phyloP scores from a whole-genome alignment of 2,888 invertebrate genomes.

The Andrena bucephala region DNA sequence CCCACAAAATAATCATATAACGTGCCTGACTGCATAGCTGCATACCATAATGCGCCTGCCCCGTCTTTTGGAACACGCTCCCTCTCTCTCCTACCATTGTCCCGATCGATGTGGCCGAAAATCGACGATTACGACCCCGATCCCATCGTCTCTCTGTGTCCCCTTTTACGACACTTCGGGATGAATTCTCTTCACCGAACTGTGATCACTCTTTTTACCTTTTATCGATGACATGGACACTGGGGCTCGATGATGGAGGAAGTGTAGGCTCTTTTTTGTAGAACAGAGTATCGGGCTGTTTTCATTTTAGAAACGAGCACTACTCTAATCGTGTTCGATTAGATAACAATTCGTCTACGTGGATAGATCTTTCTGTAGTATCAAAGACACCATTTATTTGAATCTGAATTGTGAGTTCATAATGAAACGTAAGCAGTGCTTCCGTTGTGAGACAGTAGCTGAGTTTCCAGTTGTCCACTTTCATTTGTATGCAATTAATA shows the following conservation, averaged over 20 bases:
- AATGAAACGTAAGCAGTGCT: too few relatives aligned
- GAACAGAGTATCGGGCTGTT: neutral
- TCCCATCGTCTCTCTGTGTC: conserved; percentile 21
- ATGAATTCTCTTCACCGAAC: conserved; percentile 34
- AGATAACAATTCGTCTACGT: too few relatives aligned
- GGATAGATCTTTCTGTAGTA: too few relatives aligned
- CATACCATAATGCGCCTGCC: conserved; percentile 77
- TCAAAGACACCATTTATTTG: too few relatives aligned
- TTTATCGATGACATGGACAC: conserved; percentile 38
- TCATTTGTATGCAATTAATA: neutral
- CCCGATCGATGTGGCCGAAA: conserved; percentile 28
- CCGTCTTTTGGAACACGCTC: conserved; percentile 14
- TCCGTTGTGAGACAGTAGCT: too few relatives aligned
- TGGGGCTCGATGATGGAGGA: neutral
- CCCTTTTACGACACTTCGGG: conserved; percentile 39
- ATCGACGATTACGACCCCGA: conserved; percentile 31
- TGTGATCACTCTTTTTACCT: conserved; percentile 3
- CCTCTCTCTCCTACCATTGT: conserved; percentile 48
- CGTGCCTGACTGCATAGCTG: conserved; percentile 81
- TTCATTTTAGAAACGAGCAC: neutral
- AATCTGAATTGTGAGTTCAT: too few relatives aligned
- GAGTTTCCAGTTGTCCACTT: too few relatives aligned
- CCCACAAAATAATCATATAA: conserved; percentile 82
- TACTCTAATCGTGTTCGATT: neutral
- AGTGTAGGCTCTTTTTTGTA: neutral